Conservation (phyloP, 2,888 invertebrate species). For the Coelogynopora nodosa region DNA sequence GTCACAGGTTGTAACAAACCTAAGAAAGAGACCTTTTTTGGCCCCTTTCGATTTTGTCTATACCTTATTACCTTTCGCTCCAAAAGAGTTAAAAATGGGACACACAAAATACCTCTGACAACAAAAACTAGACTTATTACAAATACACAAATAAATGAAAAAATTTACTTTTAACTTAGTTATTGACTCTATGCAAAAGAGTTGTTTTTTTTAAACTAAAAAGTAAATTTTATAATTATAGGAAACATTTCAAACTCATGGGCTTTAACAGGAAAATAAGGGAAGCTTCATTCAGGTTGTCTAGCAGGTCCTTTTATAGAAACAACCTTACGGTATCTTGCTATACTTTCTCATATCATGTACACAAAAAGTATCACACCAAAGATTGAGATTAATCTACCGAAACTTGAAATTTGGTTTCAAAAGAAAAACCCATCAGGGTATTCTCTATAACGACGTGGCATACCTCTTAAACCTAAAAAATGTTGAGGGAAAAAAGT, state of each 20-base stretch:
- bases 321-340: background rate
- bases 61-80: conserved; percentile 41
- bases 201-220: conserved; percentile 32
- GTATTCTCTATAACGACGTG: conserved; percentile 72
- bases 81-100: conserved; percentile 30
- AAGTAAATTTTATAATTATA: conserved; percentile 1
- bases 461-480: conserved; percentile 70
- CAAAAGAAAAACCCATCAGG: conserved; percentile 63
- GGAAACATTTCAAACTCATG: conserved; percentile 11
- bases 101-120: conserved; percentile 63
- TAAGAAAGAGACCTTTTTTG: conserved; percentile 36
- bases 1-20: conserved; percentile 29
- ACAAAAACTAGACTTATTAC: conserved; percentile 18
- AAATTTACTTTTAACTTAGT: too few species aligned
- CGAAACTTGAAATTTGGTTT: conserved; percentile 16
- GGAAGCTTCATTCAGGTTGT: background rate
- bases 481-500: conserved; percentile 79
- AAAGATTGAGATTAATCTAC: conserved; percentile 4
- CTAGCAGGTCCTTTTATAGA: background rate
- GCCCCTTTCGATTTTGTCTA: conserved; percentile 38
- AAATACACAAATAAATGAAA: too few species aligned
- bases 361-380: background rate
- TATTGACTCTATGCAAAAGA: conserved; percentile 36
- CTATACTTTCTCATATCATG: conserved; percentile 6
- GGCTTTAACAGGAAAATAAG: background rate